These are phyloP conservation scores for Panthera uncia DNA, from an alignment of 2,113 vertebrate species.

Conservation along the genomic window DNA sequence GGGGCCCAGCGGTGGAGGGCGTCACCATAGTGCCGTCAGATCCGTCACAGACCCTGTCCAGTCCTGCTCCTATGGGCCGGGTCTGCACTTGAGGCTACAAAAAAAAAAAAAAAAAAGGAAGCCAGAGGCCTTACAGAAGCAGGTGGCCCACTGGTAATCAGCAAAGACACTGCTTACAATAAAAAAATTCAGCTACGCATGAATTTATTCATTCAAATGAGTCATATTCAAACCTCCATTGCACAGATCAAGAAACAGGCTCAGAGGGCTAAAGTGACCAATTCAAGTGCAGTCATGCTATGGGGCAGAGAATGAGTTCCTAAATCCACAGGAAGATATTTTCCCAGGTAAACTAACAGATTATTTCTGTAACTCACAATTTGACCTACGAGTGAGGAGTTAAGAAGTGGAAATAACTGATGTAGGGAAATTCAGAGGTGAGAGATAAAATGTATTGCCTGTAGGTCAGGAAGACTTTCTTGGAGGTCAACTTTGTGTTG, in stretches of 20 bases:
- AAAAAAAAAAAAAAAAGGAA: background rate
- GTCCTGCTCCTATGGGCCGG: rapidly evolving
- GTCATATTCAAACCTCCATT: background rate
- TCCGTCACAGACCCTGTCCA: rapidly evolving
- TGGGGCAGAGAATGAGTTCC: background rate
- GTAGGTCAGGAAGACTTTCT: background rate
- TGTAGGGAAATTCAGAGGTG: background rate
- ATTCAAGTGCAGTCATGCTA: rapidly evolving
- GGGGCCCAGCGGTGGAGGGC: rapidly evolving
- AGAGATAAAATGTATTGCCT: background rate
- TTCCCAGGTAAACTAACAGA: background rate
- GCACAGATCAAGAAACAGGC: background rate
- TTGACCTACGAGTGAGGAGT: background rate
- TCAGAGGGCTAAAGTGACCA: too few relatives aligned
- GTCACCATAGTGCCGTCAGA: too few relatives aligned
- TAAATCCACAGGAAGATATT: background rate
- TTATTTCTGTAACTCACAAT: background rate
- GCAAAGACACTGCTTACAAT: background rate
- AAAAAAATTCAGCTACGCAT: background rate
- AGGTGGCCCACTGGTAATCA: rapidly evolving
- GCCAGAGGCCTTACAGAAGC: background rate
- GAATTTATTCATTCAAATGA: background rate
- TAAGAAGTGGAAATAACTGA: background rate
- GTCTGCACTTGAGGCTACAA: too few relatives aligned
- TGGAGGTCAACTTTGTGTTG: background rate